Conservation (phyloP, 2,113 vertebrate genomes). For the Laticauda colubrina region DNA sequence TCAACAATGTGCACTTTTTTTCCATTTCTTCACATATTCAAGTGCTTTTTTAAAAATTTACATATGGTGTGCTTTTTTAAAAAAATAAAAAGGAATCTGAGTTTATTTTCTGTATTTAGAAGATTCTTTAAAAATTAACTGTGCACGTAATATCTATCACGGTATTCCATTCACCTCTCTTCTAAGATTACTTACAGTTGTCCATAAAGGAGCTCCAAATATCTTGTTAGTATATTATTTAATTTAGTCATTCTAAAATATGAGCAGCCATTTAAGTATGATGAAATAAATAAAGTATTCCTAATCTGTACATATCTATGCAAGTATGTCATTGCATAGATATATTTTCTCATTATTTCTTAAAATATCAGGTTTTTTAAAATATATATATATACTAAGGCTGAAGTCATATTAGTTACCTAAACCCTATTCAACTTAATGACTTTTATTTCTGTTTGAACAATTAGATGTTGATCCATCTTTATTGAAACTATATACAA, state of each 20-base stretch:
- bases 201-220: background rate
- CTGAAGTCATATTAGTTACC: background rate
- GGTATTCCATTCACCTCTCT: background rate
- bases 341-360: background rate
- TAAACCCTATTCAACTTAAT: background rate
- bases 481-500: background rate
- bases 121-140: background rate
- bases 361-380: background rate
- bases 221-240: background rate
- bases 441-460: background rate
- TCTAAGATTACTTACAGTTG: background rate
- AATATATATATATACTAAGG: background rate
- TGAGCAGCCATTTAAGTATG: background rate
- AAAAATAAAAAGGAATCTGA: background rate
- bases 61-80: background rate
- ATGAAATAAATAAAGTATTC: background rate
- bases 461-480: background rate
- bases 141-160: background rate
- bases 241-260: background rate
- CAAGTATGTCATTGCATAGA: background rate
- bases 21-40: background rate
- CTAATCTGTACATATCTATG: background rate
- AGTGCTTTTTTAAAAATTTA: background rate
- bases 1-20: background rate
- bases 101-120: background rate